Conservation (phyloP, 2,113 vertebrate genomes). For the Pionites leucogaster region DNA sequence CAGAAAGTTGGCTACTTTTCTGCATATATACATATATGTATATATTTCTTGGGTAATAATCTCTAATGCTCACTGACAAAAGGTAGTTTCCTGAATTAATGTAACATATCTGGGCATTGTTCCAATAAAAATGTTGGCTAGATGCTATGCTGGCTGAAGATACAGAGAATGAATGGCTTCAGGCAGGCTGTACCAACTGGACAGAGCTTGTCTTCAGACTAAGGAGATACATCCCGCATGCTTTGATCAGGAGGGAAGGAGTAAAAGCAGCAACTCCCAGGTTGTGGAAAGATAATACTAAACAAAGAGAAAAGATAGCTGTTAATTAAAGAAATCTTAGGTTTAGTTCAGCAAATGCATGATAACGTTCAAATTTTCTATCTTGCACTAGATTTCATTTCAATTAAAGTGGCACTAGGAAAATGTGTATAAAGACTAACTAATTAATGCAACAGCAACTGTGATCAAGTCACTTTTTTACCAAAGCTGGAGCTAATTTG, state of each 20-base stretch:
- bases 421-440: background rate
- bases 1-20: constrained; percentile 5
- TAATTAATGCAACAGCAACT: background rate
- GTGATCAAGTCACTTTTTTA: background rate
- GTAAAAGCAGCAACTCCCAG: background rate
- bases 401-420: background rate
- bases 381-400: background rate
- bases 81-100: constrained; percentile 52
- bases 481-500: background rate
- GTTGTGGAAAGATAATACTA: background rate
- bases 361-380: background rate
- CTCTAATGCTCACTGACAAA: constrained; percentile 16
- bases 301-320: background rate
- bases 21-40: background rate
- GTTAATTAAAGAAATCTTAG: background rate
- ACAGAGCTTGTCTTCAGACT: background rate
- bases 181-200: background rate
- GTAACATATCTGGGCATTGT: background rate
- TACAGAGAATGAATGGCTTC: background rate
- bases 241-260: background rate
- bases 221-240: background rate
- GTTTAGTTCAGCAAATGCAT: background rate
- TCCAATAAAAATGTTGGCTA: constrained; percentile 47
- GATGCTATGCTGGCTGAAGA: constrained; percentile 4
- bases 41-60: constrained; percentile 10